Evolutionary conservation across 2,888 invertebrate genomes (phyloP).

Genomic region (Ormyrus pomaceus): DNA sequence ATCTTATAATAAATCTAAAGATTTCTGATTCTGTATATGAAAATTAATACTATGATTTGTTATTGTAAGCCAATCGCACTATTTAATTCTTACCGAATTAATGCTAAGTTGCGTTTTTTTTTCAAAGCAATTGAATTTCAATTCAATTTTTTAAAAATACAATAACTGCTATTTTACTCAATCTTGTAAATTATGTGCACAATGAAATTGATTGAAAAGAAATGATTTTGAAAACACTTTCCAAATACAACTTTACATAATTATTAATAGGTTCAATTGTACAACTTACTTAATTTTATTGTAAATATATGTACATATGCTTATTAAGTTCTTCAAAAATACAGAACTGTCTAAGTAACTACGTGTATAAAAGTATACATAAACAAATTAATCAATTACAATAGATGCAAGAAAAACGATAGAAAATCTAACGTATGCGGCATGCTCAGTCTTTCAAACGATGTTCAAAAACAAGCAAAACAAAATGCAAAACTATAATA

Average conservation of each 20-base stretch:
- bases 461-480: constrained; percentile 30
- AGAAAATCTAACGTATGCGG: constrained; percentile 24
- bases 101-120: constrained; percentile 36
- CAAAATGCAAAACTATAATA: constrained; percentile 16
- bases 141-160: constrained; percentile 40
- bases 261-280: constrained; percentile 33
- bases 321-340: constrained; percentile 32
- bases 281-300: constrained; percentile 35
- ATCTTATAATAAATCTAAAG: constrained; percentile 36
- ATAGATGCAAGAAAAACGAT: constrained; percentile 39
- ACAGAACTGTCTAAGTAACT: constrained; percentile 29
- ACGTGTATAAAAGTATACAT: background rate
- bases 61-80: constrained; percentile 1
- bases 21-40: constrained; percentile 24
- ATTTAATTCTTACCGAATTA: constrained; percentile 23
- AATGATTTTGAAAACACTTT: constrained; percentile 41
- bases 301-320: constrained; percentile 53
- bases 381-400: constrained; percentile 17
- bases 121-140: background rate
- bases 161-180: constrained; percentile 33
- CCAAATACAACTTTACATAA: constrained; percentile 40
- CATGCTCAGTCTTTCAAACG: constrained; percentile 52
- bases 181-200: constrained; percentile 1
- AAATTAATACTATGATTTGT: constrained; percentile 44
- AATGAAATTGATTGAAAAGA: constrained; percentile 7